Evolutionary conservation across 1,140 invertebrate species (phyloP), one percentile per base, ranked within the genome.

Genomic region (Atta cephalotes): DNA sequence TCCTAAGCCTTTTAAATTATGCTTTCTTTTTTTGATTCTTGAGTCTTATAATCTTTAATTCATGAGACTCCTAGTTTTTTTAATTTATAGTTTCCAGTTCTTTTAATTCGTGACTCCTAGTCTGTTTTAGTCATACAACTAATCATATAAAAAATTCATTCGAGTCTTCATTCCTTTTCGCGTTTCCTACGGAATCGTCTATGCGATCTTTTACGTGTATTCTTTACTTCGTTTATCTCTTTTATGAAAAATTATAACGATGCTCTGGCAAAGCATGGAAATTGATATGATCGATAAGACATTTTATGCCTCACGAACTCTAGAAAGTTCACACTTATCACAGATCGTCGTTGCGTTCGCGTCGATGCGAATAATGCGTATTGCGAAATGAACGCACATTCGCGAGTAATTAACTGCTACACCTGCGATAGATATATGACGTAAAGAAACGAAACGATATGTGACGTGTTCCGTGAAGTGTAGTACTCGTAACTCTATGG

Each of bases 361-460:
- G 49, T 58, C 65, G 78, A 81, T 58, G 65, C 80, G 68, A 49
- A 18, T 72, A 60, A 72, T 82, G 25, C 53, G 80, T n/a, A 70
- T 80, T 56, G 68, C 28, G 45, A 70, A 80, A 58, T 81, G 10
- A 71, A 81, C 21, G 65, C 65, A 68, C 65, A 68, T 58, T 84
- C 28, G 80, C 39, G 85, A 25, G 25, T 51, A 71, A 71, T 71
- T 60, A 87, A 63, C 28, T 25, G 56, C 35, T 84, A 68, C 79
- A 58, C 25, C 51, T 86, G 51, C 39, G 45, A 62, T 4, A 12
- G 0, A 45, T 39, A 66, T 85, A 53, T 87, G 53, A 82, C 6
- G 60, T 60, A 76, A 84, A 84, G 39, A 62, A 49, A 74, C 71
- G 68, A 56, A 62, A 51, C 70, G 70, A 49, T 62, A 76, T 62